phyloP scores from a whole-genome alignment of 1,140 invertebrate species.

The Lethrus apterus region DNA sequence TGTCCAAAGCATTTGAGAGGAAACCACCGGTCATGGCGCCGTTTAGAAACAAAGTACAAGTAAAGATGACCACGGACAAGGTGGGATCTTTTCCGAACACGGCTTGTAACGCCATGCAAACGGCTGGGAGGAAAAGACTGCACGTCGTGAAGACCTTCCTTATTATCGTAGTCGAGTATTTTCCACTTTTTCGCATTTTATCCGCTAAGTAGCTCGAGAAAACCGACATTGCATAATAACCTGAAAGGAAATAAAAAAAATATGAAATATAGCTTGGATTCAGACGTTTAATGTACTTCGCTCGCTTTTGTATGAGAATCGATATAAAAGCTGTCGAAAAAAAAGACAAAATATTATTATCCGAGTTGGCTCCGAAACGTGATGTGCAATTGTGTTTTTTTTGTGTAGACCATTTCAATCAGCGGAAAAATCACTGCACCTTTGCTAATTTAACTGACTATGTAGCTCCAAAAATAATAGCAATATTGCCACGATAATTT shows the following conservation, averaged over 20 bases:
- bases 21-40: slow-evolving; percentile 82
- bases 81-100: slow-evolving; percentile 60
- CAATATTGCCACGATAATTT: no score
- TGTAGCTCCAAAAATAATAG: no score
- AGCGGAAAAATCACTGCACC: no score
- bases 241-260: slow-evolving; percentile 52
- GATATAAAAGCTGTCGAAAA: no score
- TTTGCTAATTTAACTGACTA: no score
- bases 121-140: slow-evolving; percentile 52
- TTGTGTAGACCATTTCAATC: no score
- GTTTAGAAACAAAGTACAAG: slow-evolving; percentile 68
- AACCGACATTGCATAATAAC: slow-evolving; percentile 72
- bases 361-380: no score
- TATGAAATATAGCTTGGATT: no score
- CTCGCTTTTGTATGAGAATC: no score
- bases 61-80: slow-evolving; percentile 67
- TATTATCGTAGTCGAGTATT: slow-evolving; percentile 60
- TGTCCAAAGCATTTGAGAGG: slow-evolving; percentile 80
- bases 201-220: slow-evolving; percentile 62
- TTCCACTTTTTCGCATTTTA: slow-evolving; percentile 53
- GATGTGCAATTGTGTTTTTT: no score
- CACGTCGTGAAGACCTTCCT: slow-evolving; percentile 61
- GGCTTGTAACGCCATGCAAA: slow-evolving; percentile 63
- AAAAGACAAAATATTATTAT: no score
- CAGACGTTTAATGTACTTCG: no score